Conservation (phyloP, 92 coral and sea anemone species). For the Desmophyllum pertusum region DNA sequence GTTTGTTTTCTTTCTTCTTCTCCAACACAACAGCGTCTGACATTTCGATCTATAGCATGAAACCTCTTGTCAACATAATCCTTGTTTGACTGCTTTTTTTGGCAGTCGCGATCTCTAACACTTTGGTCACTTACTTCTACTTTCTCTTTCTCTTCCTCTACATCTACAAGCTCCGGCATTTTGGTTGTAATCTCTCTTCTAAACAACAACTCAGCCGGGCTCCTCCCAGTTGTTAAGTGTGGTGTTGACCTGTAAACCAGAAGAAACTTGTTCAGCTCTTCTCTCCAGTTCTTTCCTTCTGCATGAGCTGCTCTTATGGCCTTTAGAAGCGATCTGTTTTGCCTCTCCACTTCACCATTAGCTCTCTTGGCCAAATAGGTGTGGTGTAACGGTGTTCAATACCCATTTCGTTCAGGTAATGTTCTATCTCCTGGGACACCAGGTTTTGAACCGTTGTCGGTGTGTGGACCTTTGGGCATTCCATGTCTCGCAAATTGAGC, state of each 20-base stretch:
- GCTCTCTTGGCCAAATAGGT: slow-evolving; percentile 65
- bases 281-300: slow-evolving; percentile 39
- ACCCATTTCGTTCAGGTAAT: slow-evolving; percentile 33
- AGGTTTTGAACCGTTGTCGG: slow-evolving; percentile 53
- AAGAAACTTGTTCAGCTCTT: slow-evolving; percentile 44
- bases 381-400: slow-evolving; percentile 33
- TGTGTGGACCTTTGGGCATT: slow-evolving; percentile 34
- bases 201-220: slow-evolving; percentile 57
- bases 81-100: slow-evolving; percentile 50
- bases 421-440: slow-evolving; percentile 44
- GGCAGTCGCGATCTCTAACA: slow-evolving; percentile 45
- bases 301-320: slow-evolving; percentile 51
- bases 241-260: slow-evolving; percentile 54
- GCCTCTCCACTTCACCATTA: slow-evolving; percentile 66
- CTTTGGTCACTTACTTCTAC: slow-evolving; percentile 38
- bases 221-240: slow-evolving; percentile 56
- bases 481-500: slow-evolving; percentile 56
- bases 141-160: slow-evolving; percentile 27
- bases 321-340: slow-evolving; percentile 51
- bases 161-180: slow-evolving; percentile 38
- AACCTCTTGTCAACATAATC: slow-evolving; percentile 48
- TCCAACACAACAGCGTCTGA: slow-evolving; percentile 52
- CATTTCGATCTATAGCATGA: slow-evolving; percentile 39
- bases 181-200: slow-evolving; percentile 29
- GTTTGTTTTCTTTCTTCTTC: slow-evolving; percentile 61